phyloP scores from a whole-genome alignment of 2,888 invertebrate genomes.

The Leptopterna dolabrata region DNA sequence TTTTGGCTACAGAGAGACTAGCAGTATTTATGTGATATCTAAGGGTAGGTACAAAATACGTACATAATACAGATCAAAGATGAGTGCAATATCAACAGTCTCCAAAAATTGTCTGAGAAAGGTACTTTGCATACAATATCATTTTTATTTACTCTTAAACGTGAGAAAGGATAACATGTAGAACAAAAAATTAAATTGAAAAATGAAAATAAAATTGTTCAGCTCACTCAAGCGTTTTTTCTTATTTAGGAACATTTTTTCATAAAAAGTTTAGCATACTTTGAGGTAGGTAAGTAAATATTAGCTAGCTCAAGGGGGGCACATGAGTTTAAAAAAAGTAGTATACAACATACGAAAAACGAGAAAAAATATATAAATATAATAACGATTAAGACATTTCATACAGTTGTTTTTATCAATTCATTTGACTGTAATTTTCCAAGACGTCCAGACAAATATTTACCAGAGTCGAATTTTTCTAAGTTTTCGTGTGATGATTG shows the following conservation, averaged over 20 bases:
- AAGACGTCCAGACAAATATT: no score
- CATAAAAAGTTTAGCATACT: constrained; percentile 48
- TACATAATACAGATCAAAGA: constrained; percentile 39
- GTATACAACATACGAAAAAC: neutral
- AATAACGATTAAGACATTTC: neutral
- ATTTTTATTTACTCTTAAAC: neutral
- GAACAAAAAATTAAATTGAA: no score
- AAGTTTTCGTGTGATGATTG: neutral
- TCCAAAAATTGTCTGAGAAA: constrained; percentile 43
- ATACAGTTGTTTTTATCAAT: neutral
- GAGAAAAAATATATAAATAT: neutral
- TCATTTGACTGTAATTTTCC: no score
- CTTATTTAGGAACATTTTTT: constrained; percentile 46
- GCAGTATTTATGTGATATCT: constrained; percentile 46
- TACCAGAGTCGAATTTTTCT: neutral
- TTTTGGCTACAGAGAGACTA: constrained; percentile 52
- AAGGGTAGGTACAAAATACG: constrained; percentile 51
- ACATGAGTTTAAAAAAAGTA: neutral
- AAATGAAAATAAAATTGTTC: no score
- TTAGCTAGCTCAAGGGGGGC: constrained; percentile 43
- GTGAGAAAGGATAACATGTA: constrained; percentile 9
- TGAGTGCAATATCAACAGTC: constrained; percentile 39
- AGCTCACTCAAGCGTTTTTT: constrained; percentile 44
- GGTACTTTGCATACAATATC: constrained; percentile 27
- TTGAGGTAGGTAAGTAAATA: constrained; percentile 52